Conservation (phyloP, 1,140 invertebrate genomes). For the Augochlora pura region DNA sequence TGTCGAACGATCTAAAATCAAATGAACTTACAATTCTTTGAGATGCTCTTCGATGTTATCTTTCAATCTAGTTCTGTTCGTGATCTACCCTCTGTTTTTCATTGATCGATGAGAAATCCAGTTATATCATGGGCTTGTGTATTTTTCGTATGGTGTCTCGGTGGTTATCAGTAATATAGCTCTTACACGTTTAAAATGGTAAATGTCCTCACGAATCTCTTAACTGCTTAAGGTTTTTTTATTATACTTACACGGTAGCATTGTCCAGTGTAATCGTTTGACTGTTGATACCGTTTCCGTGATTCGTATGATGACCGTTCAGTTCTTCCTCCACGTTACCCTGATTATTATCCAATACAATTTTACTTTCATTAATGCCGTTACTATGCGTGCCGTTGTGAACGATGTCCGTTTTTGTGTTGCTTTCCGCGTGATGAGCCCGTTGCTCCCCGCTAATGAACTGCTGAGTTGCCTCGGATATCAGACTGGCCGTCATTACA, state of each 20-base stretch:
- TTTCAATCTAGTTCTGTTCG: background rate
- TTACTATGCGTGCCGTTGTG: conserved; percentile 77
- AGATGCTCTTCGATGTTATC: conserved; percentile 44
- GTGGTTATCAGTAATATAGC: conserved; percentile 19
- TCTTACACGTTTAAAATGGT: conserved; percentile 29
- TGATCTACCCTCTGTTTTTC: conserved; percentile 9
- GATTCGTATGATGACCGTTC: conserved; percentile 77
- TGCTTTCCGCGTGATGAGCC: conserved; percentile 69
- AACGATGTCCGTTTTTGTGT: conserved; percentile 68
- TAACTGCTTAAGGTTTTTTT: conserved; percentile 53
- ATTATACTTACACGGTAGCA: conserved; percentile 79
- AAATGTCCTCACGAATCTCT: conserved; percentile 44
- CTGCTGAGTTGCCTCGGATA: conserved; percentile 77
- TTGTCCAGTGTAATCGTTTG: conserved; percentile 78
- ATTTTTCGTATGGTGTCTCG: conserved; percentile 22
- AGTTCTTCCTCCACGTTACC: conserved; percentile 75
- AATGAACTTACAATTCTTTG: conserved; percentile 49
- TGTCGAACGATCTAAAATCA: conserved; percentile 58
- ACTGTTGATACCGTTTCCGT: conserved; percentile 75
- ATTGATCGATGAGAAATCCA: conserved; percentile 44
- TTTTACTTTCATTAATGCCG: conserved; percentile 76
- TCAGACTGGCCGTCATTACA: conserved; percentile 77
- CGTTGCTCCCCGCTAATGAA: conserved; percentile 76
- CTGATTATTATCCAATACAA: conserved; percentile 75
- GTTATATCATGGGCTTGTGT: conserved; percentile 38